Conservation (phyloP, 1,140 invertebrate species). For the Saccostrea glomerata region DNA sequence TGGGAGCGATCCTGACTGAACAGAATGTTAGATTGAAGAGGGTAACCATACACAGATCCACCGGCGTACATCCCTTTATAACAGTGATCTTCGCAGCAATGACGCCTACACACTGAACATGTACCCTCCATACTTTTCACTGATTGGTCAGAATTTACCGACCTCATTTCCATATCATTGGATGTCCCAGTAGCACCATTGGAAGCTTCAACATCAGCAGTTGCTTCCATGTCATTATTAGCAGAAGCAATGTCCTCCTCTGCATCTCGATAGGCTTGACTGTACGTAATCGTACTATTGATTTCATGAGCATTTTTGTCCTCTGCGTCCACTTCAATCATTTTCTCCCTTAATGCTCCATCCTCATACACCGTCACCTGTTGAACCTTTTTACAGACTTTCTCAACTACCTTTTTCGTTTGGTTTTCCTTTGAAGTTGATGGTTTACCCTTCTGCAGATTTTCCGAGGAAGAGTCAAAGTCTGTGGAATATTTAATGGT, state of each 20-base stretch:
- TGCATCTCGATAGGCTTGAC: constrained; percentile 65
- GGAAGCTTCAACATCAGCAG: not conserved
- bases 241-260: constrained; percentile 45
- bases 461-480: not conserved
- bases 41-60: constrained; percentile 50
- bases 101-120: not conserved
- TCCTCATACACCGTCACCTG: constrained; percentile 62
- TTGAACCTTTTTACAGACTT: constrained; percentile 54
- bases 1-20: constrained; percentile 33
- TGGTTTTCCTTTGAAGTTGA: not conserved
- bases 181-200: not conserved
- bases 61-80: constrained; percentile 51
- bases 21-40: constrained; percentile 50
- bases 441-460: not conserved
- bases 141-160: not conserved
- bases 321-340: constrained; percentile 61
- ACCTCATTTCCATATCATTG: not conserved
- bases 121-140: not conserved
- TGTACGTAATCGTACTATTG: constrained; percentile 65
- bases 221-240: not conserved
- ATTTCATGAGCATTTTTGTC: constrained; percentile 44
- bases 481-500: too few relatives aligned
- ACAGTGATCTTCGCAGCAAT: constrained; percentile 43
- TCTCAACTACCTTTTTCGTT: not conserved
- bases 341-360: constrained; percentile 59